Percentiles rank a stretch among this genome's conserved stretches.
phyloP scores from a whole-genome alignment of 2,113 vertebrate genomes.

The Naja naja region DNA sequence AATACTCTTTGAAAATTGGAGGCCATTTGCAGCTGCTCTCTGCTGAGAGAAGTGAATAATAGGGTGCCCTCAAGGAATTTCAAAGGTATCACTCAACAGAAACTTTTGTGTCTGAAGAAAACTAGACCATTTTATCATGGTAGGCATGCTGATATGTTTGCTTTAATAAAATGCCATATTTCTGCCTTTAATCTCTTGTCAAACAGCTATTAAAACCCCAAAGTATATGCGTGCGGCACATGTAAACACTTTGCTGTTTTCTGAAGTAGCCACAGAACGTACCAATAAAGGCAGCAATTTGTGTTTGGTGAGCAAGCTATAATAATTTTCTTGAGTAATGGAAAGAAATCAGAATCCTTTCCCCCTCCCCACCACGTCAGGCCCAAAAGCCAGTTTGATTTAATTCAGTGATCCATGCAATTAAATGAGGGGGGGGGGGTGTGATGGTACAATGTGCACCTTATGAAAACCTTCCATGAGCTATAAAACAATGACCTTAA shows the following conservation, averaged over 20 bases:
- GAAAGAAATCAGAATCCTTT: conserved; percentile 47
- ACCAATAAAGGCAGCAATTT: conserved; percentile 74
- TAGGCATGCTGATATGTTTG: conserved; percentile 85
- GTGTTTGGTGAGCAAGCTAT: conserved; percentile 66
- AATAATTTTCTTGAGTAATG: conserved; percentile 71
- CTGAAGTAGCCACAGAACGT: conserved; percentile 57
- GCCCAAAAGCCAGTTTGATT: conserved; percentile 64
- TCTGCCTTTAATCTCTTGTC: conserved; percentile 87
- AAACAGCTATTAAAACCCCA: conserved; percentile 80
- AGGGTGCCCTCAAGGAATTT: conserved; percentile 92
- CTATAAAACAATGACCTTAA: conserved; percentile 42
- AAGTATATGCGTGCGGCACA: conserved; percentile 76
- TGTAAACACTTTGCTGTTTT: conserved; percentile 76
- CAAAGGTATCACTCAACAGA: conserved; percentile 93
- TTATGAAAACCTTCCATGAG: conserved; percentile 38
- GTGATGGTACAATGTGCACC: conserved; percentile 15
- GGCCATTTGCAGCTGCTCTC: conserved; percentile 92
- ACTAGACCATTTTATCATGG: conserved; percentile 87
- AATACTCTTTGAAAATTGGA: conserved; percentile 89
- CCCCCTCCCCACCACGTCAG: conserved; percentile 2
- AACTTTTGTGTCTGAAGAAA: conserved; percentile 87
- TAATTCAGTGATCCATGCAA: conserved; percentile 56
- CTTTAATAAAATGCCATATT: conserved; percentile 90
- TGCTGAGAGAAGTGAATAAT: conserved; percentile 95
- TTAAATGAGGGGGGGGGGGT: not conserved